Percentiles rank a stretch among this genome's conserved stretches.
Conservation (phyloP, 92 coral and sea anemone species). For the Parazoanthus atlanticus region DNA sequence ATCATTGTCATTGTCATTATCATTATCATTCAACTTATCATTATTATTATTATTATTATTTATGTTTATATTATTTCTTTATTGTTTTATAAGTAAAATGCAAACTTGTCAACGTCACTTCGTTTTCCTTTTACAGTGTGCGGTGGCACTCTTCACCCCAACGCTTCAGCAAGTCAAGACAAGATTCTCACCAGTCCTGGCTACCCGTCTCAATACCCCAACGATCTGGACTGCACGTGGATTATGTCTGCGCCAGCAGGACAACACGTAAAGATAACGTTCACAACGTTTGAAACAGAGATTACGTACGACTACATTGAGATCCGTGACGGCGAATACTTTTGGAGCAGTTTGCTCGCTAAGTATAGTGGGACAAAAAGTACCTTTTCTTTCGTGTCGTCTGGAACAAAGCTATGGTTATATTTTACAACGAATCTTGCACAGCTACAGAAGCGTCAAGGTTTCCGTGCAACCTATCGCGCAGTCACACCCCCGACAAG, state of each 20-base stretch:
- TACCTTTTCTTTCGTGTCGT: not conserved
- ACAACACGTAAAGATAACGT: slow-evolving; percentile 2
- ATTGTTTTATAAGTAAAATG: too few species aligned
- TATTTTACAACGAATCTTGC: not conserved
- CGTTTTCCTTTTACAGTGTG: not conserved
- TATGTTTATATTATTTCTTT: too few species aligned
- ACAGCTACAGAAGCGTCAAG: not conserved
- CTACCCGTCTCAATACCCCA: slow-evolving; percentile 41
- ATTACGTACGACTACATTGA: slow-evolving; percentile 10
- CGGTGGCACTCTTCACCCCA: not conserved
- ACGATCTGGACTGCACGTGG: slow-evolving; percentile 49
- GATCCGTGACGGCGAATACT: not conserved
- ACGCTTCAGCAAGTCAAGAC: not conserved
- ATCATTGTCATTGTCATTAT: too few species aligned
- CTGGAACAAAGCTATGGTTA: not conserved
- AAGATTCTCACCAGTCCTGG: slow-evolving; percentile 34
- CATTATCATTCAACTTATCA: too few species aligned
- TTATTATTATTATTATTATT: too few species aligned
- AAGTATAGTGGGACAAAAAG: slow-evolving; percentile 5
- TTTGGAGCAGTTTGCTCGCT: not conserved
- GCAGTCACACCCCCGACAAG: too few species aligned
- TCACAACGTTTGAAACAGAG: slow-evolving; percentile 32
- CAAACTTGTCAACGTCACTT: too few species aligned
- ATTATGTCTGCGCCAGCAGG: slow-evolving; percentile 31
- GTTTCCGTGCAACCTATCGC: not conserved